Conservation (phyloP, 2,113 vertebrate species). For the Istiophorus platypterus region DNA sequence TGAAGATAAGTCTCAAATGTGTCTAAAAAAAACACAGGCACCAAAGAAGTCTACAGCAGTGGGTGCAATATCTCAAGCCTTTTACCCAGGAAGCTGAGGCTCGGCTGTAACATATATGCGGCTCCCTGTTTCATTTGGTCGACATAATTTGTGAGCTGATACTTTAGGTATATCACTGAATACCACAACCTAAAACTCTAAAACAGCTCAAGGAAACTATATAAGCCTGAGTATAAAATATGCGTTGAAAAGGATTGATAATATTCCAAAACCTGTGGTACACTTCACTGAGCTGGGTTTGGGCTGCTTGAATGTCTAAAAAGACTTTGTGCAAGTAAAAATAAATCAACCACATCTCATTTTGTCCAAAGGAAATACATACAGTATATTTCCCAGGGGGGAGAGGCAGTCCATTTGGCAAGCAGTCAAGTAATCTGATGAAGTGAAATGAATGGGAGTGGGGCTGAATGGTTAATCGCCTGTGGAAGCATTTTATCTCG, state of each 20-base stretch:
- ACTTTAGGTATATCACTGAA: slow-evolving; percentile 12
- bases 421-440: slow-evolving; percentile 73
- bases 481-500: slow-evolving; percentile 72
- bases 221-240: slow-evolving; percentile 28
- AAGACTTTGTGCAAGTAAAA: slow-evolving; percentile 22
- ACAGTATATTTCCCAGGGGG: slow-evolving; percentile 43
- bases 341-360: slow-evolving; percentile 50
- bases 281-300: slow-evolving; percentile 34
- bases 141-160: slow-evolving; percentile 5
- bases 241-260: slow-evolving; percentile 36
- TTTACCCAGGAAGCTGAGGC: not conserved
- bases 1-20: not conserved
- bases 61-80: not conserved
- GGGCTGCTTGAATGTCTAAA: slow-evolving; percentile 41
- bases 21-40: not conserved
- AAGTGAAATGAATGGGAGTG: slow-evolving; percentile 71
- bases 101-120: not conserved
- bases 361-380: slow-evolving; percentile 61
- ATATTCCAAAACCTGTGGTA: slow-evolving; percentile 28
- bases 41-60: not conserved
- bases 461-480: slow-evolving; percentile 68
- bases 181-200: slow-evolving; percentile 11
- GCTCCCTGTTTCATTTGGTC: slow-evolving; percentile 20
- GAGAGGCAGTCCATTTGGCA: slow-evolving; percentile 65
- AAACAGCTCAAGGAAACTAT: slow-evolving; percentile 37